Evolutionary conservation across 2,113 vertebrate species (phyloP).

Genomic region (Plestiodon gilberti): DNA sequence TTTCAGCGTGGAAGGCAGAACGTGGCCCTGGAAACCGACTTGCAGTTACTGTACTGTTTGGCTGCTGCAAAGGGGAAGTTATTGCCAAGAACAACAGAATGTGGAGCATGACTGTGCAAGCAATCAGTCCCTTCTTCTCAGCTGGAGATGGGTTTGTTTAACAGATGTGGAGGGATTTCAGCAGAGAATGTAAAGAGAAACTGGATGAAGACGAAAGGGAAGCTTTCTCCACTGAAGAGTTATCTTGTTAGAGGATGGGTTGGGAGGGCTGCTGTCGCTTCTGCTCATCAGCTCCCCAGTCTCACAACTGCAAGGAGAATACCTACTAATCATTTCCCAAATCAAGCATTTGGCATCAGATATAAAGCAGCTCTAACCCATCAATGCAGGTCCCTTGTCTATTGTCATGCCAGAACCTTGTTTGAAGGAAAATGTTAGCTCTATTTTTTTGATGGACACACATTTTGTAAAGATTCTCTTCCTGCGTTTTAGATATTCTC

Average conservation of each 20-base stretch:
- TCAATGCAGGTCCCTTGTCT: conserved; percentile 14
- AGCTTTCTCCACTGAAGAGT: conserved; percentile 6
- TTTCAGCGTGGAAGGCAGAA: conserved; percentile 13
- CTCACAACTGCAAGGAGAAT: conserved; percentile 36
- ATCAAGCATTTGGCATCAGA: conserved; percentile 21
- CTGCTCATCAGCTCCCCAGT: conserved; percentile 18
- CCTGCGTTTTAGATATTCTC: conserved; percentile 21
- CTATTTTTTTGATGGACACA: background rate
- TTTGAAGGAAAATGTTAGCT: conserved; percentile 20
- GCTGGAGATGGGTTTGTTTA: conserved; percentile 42
- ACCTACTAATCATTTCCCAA: background rate
- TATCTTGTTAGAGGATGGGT: conserved; percentile 4
- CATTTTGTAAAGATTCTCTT: conserved; percentile 32
- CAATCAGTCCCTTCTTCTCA: conserved; percentile 65
- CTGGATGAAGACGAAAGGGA: conserved; percentile 52
- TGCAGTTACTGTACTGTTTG: conserved; percentile 25
- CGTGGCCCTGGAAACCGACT: conserved; percentile 43
- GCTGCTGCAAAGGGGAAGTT: conserved; percentile 43
- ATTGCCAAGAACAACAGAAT: conserved; percentile 72
- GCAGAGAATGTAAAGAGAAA: conserved; percentile 39
- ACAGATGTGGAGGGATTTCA: conserved; percentile 71
- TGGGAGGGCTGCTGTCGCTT: background rate
- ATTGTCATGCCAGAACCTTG: conserved; percentile 1
- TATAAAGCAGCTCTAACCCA: conserved; percentile 38
- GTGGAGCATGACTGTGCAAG: conserved; percentile 61